These are phyloP conservation scores for Drosophila flavopinicola DNA, from an alignment of 2,888 invertebrate species.

Conservation along the genomic window DNA sequence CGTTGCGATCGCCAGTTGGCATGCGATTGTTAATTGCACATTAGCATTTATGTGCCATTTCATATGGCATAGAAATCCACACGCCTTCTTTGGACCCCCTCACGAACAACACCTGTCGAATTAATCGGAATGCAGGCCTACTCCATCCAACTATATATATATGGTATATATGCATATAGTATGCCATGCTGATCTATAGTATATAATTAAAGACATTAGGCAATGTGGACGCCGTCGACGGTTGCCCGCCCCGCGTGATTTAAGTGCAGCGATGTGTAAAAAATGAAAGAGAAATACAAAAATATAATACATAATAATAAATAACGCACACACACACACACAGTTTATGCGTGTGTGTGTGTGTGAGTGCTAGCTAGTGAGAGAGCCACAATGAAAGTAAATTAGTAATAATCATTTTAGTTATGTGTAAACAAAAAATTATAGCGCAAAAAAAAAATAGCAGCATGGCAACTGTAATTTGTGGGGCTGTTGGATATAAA, in stretches of 20 bases:
- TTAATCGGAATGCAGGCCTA: constrained; percentile 19
- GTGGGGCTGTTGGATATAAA: not conserved
- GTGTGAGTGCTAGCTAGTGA: constrained; percentile 22
- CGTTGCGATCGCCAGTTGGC: constrained; percentile 24
- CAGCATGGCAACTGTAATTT: constrained; percentile 47
- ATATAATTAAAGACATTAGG: constrained; percentile 54
- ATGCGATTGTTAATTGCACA: constrained; percentile 52
- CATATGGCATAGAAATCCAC: constrained; percentile 32
- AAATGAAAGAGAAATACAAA: constrained; percentile 46
- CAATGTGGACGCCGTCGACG: constrained; percentile 42
- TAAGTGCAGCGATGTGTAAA: constrained; percentile 73
- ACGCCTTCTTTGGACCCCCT: constrained; percentile 37
- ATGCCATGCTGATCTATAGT: constrained; percentile 5
- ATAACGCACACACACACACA: constrained; percentile 16
- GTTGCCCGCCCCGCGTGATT: constrained; percentile 60
- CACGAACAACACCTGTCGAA: constrained; percentile 31
- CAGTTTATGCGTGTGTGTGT: constrained; percentile 22
- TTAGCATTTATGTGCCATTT: constrained; percentile 54
- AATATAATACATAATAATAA: constrained; percentile 46
- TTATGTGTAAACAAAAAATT: constrained; percentile 69
- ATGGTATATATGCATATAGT: constrained; percentile 12
- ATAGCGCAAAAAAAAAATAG: constrained; percentile 16
- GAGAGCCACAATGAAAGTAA: constrained; percentile 67
- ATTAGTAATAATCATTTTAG: constrained; percentile 75
- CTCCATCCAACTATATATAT: constrained; percentile 21